phyloP scores from a whole-genome alignment of 2,797 vertebrate species.

The Myiothlypis coronata region DNA sequence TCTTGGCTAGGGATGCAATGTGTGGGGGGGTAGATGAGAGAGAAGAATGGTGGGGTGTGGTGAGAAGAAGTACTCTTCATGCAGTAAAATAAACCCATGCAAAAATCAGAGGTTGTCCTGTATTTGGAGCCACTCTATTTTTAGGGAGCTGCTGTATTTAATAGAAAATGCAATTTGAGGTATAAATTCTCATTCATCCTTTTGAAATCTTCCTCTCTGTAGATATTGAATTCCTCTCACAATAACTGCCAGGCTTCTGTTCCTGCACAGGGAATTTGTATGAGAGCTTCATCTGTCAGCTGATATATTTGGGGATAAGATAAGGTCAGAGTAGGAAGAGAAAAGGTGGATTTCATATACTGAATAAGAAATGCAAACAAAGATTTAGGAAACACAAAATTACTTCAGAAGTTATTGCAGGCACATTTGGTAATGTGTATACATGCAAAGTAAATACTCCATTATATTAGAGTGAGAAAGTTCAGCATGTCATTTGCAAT shows the following conservation, averaged over 20 bases:
- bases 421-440: neutral
- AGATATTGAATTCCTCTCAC: neutral
- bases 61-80: neutral
- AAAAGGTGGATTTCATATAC: neutral
- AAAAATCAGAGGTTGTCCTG: neutral
- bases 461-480: neutral
- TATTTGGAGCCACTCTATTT: neutral
- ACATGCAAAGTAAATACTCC: neutral
- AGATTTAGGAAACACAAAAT: neutral
- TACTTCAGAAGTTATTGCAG: neutral
- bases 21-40: neutral
- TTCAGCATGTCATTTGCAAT: neutral
- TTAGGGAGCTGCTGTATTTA: neutral
- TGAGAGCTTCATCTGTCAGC: conserved; percentile 12
- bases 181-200: neutral
- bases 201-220: conserved; percentile 4
- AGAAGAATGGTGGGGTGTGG: rapidly evolving
- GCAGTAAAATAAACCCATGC: neutral
- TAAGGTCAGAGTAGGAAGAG: neutral
- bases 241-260: neutral
- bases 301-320: neutral
- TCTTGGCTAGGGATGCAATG: neutral
- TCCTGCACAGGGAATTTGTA: neutral
- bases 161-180: conserved; percentile 29
- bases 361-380: conserved; percentile 13